Evolutionary conservation across 1,140 invertebrate genomes (phyloP).

Genomic region (Aporrectodea caliginosa): DNA sequence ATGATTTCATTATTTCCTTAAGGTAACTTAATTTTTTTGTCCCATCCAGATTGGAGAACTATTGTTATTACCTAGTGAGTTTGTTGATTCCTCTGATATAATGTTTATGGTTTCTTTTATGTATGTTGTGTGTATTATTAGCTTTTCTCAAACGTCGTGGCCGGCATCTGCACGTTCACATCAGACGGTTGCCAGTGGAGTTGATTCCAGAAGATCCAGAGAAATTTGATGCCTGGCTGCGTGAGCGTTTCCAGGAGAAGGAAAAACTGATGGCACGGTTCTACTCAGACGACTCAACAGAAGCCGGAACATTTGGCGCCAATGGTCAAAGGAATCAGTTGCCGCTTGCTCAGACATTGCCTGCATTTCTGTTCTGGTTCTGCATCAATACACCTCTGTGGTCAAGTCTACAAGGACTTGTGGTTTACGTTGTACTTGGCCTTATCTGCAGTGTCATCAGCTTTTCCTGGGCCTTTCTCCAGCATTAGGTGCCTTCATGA

Average conservation of each 20-base stretch:
- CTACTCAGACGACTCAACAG: neutral
- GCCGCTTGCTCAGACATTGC: neutral
- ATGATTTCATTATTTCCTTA: too few relatives aligned
- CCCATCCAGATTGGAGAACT: too few relatives aligned
- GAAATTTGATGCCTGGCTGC: neutral
- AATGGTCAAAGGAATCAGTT: neutral
- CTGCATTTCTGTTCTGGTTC: neutral
- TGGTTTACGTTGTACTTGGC: neutral
- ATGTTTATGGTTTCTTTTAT: neutral
- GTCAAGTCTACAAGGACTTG: neutral
- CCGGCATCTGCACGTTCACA: neutral
- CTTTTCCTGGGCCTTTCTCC: neutral
- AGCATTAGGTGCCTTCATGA: neutral
- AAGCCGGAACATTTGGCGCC: neutral
- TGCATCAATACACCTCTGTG: neutral
- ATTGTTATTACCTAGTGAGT: too few relatives aligned
- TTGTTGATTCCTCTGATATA: too few relatives aligned
- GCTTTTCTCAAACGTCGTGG: neutral
- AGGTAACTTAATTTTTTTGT: too few relatives aligned
- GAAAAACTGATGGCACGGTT: neutral
- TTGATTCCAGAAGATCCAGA: neutral
- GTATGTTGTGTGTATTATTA: neutral
- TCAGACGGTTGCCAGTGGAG: neutral
- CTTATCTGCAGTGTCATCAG: neutral
- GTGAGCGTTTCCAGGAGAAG: neutral